Conservation (phyloP, 2,113 vertebrate genomes). For the Lepisosteus osseus region DNA sequence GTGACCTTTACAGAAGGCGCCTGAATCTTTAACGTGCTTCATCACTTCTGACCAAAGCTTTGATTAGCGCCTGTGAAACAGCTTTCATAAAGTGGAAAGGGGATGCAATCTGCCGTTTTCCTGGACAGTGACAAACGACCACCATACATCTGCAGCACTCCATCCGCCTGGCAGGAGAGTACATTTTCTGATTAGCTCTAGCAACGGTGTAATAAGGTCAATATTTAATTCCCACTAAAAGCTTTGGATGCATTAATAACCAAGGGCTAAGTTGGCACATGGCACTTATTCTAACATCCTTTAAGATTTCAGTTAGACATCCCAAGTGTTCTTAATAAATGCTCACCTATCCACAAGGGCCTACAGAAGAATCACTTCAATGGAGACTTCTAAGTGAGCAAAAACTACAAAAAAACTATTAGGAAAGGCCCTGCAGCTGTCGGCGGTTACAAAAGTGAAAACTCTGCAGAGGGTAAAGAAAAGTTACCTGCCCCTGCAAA, state of each 20-base stretch:
- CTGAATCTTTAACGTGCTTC: conserved; percentile 1
- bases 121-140: neutral
- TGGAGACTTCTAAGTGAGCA: too few species aligned
- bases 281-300: neutral
- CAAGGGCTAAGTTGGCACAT: neutral
- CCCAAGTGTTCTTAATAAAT: neutral
- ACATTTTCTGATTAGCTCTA: neutral
- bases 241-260: conserved; percentile 4
- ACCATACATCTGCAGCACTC: neutral
- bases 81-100: neutral
- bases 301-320: neutral
- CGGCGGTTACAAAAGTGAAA: too few species aligned
- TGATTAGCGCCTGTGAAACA: neutral
- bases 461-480: too few species aligned
- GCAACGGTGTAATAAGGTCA: conserved; percentile 1
- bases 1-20: neutral
- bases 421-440: too few species aligned
- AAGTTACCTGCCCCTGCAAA: too few species aligned
- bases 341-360: neutral
- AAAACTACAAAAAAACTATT: too few species aligned
- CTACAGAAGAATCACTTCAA: too few species aligned
- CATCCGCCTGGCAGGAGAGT: neutral
- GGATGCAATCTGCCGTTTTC: neutral
- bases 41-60: neutral
- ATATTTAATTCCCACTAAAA: conserved; percentile 10